Evolutionary conservation across 2,888 invertebrate genomes (phyloP), one percentile per base, ranked within the genome.

Genomic region (Mimumesa dahlbomi): DNA sequence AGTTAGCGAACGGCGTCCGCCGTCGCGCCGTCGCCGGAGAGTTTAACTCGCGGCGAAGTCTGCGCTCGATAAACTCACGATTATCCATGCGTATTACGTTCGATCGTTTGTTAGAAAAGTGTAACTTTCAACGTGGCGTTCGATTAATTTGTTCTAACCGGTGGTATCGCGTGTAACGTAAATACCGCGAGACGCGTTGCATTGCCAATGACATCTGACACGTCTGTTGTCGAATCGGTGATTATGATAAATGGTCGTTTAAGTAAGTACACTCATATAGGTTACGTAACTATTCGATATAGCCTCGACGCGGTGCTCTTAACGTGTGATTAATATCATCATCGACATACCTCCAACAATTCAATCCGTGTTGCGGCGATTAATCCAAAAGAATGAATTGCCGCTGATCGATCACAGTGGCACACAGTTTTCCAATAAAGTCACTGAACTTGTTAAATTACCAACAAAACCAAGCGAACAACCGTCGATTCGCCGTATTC

Each of bases 361-460:
- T 46, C 40, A 63, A 67, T 72, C 77, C 64, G 21, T 36, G 21
- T 36, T 11, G n/a, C 16, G 25, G n/a, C 22, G 18, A 22, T 38
- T 75, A 72, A 75, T 72, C 66, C 78, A 77, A 61, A 59, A n/a
- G n/a, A n/a, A 43, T 49, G 46, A 25, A 43, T 14, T 46, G 48
- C n/a, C 56, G 16, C 49, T 21, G 11, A 58, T 22, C 18, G 45
- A 49, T 16, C 62, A 70, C 54, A 49, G 25, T 34, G 29, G n/a
- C n/a, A n/a, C 48, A 50, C 61, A 42, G 61, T 46, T 53, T 58
- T 29, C 0, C 29, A 31, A 7, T 19, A 49, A 38, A 62, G 49
- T 62, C 73, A 77, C 76, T 45, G 13, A 68, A 61, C n/a, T 34
- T 7, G 52, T 53, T 19, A 16, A 14, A 13, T 21, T n/a, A n/a